These are phyloP conservation scores for Meteorus sp. DNA, from an alignment of 1,140 invertebrate species.

Conservation along the genomic window DNA sequence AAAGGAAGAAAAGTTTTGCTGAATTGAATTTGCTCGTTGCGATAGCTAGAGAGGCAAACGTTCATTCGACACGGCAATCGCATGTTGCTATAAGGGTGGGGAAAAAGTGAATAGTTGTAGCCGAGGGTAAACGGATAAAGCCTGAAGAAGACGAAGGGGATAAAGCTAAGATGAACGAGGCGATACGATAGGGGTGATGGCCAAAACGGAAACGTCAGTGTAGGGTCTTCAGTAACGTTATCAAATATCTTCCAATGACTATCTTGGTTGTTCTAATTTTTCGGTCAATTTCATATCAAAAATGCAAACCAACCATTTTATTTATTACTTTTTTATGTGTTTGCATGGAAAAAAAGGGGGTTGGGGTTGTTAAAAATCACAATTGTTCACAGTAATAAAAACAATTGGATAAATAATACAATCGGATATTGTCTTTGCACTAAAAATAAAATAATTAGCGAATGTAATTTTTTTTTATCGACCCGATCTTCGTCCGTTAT, in stretches of 20 bases:
- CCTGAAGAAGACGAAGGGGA: conserved; percentile 19
- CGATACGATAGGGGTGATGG: conserved; percentile 16
- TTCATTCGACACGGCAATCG: conserved; percentile 21
- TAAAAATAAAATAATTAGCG: no score
- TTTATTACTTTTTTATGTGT: no score
- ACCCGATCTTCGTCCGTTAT: no score
- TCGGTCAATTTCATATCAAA: conserved; percentile 21
- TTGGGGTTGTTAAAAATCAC: no score
- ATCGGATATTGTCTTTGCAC: no score
- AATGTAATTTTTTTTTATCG: no score
- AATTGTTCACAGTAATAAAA: no score
- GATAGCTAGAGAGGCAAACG: conserved; percentile 5
- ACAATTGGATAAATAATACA: no score
- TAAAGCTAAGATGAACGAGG: conserved; percentile 18
- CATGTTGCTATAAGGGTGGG: conserved; percentile 7
- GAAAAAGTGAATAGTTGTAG: no score
- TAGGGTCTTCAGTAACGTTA: not conserved
- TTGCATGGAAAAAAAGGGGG: no score
- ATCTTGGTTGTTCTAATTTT: conserved; percentile 32
- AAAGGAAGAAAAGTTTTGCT: not conserved
- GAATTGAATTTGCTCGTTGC: conserved; percentile 1
- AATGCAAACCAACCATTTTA: not conserved
- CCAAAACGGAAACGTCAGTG: not conserved
- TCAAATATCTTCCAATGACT: not conserved
- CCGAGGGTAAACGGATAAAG: conserved; percentile 22